These are phyloP conservation scores for Trichonephila inaurata DNA, from an alignment of 1,140 invertebrate genomes.

Conservation along the genomic window DNA sequence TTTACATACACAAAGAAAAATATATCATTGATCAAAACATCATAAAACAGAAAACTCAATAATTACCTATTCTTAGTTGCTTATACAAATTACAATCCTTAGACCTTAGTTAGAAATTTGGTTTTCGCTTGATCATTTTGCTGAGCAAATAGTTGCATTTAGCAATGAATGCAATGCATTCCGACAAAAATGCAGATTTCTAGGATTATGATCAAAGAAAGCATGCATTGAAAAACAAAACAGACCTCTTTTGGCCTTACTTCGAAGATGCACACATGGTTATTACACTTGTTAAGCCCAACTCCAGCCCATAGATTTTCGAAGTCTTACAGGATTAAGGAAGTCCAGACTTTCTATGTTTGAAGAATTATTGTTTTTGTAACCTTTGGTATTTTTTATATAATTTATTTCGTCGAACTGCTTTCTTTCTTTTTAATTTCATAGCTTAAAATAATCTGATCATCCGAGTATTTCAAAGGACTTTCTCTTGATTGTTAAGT, in stretches of 20 bases:
- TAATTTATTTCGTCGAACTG: background rate
- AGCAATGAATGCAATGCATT: conserved; percentile 5
- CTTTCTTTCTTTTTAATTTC: no score
- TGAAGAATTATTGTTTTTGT: background rate
- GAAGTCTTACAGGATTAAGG: background rate
- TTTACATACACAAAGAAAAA: conserved; percentile 38
- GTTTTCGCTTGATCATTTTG: conserved; percentile 9
- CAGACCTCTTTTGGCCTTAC: conserved; percentile 58
- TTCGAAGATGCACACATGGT: conserved; percentile 23
- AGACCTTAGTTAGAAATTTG: conserved; percentile 59
- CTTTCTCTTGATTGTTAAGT: no score
- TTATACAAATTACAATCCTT: conserved; percentile 39
- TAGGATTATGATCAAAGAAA: background rate
- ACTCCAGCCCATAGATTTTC: background rate
- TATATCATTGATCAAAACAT: background rate
- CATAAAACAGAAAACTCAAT: conserved; percentile 32
- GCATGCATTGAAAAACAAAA: conserved; percentile 13
- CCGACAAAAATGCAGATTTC: background rate
- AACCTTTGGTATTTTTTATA: background rate
- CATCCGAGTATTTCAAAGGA: no score
- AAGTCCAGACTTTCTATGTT: background rate
- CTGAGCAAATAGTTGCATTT: conserved; percentile 16
- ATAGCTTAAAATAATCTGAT: no score
- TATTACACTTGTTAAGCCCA: conserved; percentile 61
- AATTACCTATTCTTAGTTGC: conserved; percentile 38